Evolutionary conservation across 2,888 invertebrate species (phyloP).

Genomic region (Amphiduros pacificus): DNA sequence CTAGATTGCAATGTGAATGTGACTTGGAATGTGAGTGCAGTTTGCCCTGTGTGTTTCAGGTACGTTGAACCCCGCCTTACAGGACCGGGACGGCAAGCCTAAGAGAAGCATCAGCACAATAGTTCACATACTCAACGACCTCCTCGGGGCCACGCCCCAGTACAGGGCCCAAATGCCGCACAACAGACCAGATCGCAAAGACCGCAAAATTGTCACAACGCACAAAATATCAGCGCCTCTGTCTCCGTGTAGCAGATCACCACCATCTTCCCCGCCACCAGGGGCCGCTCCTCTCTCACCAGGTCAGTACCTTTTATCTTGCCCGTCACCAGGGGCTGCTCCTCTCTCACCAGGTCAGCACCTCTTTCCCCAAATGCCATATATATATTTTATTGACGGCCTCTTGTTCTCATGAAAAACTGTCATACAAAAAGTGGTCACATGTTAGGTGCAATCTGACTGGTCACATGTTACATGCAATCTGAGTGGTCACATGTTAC

Average conservation of each 20-base stretch:
- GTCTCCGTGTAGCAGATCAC: too few relatives aligned
- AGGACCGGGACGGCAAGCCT: conserved; percentile 87
- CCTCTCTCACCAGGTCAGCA: not conserved
- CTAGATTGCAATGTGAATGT: too few relatives aligned
- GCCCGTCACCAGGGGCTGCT: not conserved
- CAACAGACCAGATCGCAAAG: not conserved
- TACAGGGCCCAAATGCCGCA: conserved; percentile 43
- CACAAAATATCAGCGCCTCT: not conserved
- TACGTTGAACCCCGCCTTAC: conserved; percentile 87
- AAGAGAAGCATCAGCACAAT: conserved; percentile 93
- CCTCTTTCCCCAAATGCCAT: too few relatives aligned
- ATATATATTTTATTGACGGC: too few relatives aligned
- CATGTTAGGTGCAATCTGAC: too few relatives aligned
- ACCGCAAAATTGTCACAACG: not conserved
- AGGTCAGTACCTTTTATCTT: too few relatives aligned
- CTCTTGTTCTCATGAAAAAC: too few relatives aligned
- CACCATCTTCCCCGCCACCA: not conserved
- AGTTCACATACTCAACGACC: conserved; percentile 91
- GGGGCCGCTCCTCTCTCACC: not conserved
- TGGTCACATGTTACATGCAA: too few relatives aligned
- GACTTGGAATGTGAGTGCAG: not conserved
- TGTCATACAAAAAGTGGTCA: too few relatives aligned
- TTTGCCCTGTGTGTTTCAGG: conserved; percentile 62
- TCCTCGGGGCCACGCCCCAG: conserved; percentile 81
- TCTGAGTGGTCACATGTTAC: too few relatives aligned